Evolutionary conservation across 2,888 invertebrate genomes (phyloP).

Genomic region (Sphinx pinastri): DNA sequence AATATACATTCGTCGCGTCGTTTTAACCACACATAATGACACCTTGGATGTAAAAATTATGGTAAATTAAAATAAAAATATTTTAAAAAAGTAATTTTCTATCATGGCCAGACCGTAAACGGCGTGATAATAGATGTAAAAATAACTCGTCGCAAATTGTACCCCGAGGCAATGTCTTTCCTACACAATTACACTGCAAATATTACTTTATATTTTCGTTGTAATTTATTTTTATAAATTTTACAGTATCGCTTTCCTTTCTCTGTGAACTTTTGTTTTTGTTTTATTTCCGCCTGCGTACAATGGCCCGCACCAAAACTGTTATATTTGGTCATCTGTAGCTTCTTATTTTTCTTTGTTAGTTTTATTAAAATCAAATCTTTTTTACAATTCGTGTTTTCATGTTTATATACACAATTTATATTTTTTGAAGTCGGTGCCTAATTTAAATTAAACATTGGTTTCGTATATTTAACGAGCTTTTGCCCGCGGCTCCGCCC

Average conservation of each 20-base stretch:
- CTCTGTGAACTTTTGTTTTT: slow-evolving; percentile 4
- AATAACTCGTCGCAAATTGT: neutral
- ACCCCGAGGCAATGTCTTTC: slow-evolving; percentile 5
- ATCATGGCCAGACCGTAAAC: neutral
- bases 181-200: slow-evolving; percentile 12
- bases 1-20: too few species aligned
- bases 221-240: slow-evolving; percentile 6
- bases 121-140: neutral
- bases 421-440: too few species aligned
- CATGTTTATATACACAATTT: too few species aligned
- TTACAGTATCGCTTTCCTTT: slow-evolving; percentile 14
- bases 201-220: neutral
- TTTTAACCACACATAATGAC: too few species aligned
- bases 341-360: neutral
- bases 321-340: neutral
- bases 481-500: too few species aligned
- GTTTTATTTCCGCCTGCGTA: slow-evolving; percentile 2
- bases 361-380: too few species aligned
- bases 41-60: neutral
- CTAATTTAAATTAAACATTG: too few species aligned
- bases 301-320: neutral
- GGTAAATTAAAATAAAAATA: neutral
- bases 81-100: neutral
- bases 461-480: too few species aligned
- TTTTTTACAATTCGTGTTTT: too few species aligned